Base-by-base conservation (phyloP, 2,888 invertebrate genomes). In the Helleia helle region DNA sequence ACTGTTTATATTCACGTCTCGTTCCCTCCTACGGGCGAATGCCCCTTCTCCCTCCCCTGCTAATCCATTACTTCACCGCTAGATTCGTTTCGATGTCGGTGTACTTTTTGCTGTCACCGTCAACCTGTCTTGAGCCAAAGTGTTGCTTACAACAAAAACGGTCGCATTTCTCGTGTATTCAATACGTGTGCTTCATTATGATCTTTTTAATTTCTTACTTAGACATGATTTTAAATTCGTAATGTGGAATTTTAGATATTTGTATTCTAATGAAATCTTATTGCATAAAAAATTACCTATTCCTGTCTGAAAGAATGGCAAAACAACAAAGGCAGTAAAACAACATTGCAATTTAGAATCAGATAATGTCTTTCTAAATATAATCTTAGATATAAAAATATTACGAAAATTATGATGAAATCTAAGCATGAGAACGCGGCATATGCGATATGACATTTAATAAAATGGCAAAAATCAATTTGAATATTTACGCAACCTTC, bases 1-100 rank as follows among this genome's bases (percentile, higher is more conserved):
- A 61, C 56, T 73, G 71, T 72, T 77, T 68, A 59, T 77, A 67
- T 65, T 54, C 60, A 58, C 60, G 59, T 79, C 77, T 62, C 70
- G 56, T 65, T 79, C 63, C 44, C 64, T 62, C 72, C 51, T 54
- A 52, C 49, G 48, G 51, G 54, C 60, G 43, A 58, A 52, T 51
- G 49, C 51, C 46, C 45, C 46, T 30, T 49, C 47, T 44, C 54
- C 62, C 56, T 62, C 55, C 56, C 61, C 59, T 65, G 60, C 62
- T 63, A 18, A 31, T 18, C 18, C 63, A 66, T 65, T 65, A 65
- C 55, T 65, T 71, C 67, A 65, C 64, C 65, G 62, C 65, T 64
- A 62, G 63, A 67, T 69, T 70, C 56, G 66, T 68, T 65, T 59
- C 60, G 59, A 46, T 49, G 55, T 54, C 59, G 53, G 62, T 61